Evolutionary conservation across 2,888 invertebrate genomes (phyloP), one percentile per base, ranked within the genome.

Genomic region (Salticus scenicus): DNA sequence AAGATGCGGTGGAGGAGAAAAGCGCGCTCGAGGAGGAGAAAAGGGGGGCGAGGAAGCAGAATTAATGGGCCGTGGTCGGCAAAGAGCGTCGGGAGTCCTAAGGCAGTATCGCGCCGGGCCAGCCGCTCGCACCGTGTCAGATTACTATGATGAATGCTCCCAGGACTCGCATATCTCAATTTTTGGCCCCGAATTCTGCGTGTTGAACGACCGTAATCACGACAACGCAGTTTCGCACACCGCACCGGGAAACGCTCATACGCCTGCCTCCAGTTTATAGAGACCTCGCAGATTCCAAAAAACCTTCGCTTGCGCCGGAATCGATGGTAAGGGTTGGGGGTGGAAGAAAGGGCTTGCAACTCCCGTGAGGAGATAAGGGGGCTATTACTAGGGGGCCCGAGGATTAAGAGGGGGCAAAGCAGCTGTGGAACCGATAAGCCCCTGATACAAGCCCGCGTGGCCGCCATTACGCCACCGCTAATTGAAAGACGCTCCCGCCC

Each of bases 101-200:
- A 63, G 71, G 75, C 87, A 77, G 87, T 87, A 87, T 87, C 87
- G 77, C 87, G 63, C 74, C 73, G 24, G 87, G 75, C 87, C 88
- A 88, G 88, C 78, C 71, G 83, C 75, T 78, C 70, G 67, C 75
- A 77, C 70, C 41, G 47, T 74, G 86, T 83, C 88, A 86, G 88
- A 88, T 88, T 88, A 88, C 88, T 47, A 79, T 88, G 88, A 88
- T 88, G 82, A 82, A 88, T 88, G 82, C 78, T 79, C 86, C 76
- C 86, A 42, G 79, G 79, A 72, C 80, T 75, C 85, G 85, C 85
- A 80, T 86, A 86, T 86, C 85, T 86, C 85, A 86, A 86, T 86
- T 86, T 86, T 86, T 86, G 85, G 24, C 57, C 57, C 66, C 63
- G 72, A 79, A 79, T 79, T 31, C 72, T 73, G 77, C 83, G 78